These are phyloP conservation scores for Sarcophilus harrisii DNA, from an alignment of 2,797 vertebrate species.

Conservation along the genomic window DNA sequence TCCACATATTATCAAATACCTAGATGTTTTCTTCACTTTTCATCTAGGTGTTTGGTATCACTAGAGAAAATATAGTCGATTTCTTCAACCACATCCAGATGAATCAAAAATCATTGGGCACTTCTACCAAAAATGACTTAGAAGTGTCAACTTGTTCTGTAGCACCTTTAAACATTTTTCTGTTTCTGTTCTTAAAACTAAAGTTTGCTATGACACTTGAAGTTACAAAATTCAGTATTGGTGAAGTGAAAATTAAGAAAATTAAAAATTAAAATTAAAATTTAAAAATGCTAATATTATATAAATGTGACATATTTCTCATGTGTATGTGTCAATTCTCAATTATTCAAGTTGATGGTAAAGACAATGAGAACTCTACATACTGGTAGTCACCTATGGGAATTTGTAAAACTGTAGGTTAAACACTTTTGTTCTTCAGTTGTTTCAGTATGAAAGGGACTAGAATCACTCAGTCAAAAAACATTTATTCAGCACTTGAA, in stretches of 20 bases:
- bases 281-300: not conserved
- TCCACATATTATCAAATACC: slow-evolving; percentile 6
- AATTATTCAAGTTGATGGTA: not conserved
- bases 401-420: slow-evolving; percentile 12
- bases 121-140: slow-evolving; percentile 21
- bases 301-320: not conserved
- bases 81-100: slow-evolving; percentile 11
- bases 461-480: not conserved
- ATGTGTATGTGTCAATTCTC: not conserved
- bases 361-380: slow-evolving; percentile 27
- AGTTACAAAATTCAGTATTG: not conserved
- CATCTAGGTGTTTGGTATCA: not conserved
- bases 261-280: too few species aligned
- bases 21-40: slow-evolving; percentile 39
- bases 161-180: slow-evolving; percentile 42
- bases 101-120: slow-evolving; percentile 26
- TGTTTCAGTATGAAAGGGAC: not conserved
- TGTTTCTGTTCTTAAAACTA: slow-evolving; percentile 1
- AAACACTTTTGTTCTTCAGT: not conserved
- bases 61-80: slow-evolving; percentile 1
- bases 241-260: not conserved
- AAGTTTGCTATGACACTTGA: slow-evolving; percentile 4
- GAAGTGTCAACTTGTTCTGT: slow-evolving; percentile 1
- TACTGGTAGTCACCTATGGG: slow-evolving; percentile 26
- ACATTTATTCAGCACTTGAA: not conserved